Conservation (phyloP, 1,140 invertebrate species). For the Helicoverpa armigera region DNA sequence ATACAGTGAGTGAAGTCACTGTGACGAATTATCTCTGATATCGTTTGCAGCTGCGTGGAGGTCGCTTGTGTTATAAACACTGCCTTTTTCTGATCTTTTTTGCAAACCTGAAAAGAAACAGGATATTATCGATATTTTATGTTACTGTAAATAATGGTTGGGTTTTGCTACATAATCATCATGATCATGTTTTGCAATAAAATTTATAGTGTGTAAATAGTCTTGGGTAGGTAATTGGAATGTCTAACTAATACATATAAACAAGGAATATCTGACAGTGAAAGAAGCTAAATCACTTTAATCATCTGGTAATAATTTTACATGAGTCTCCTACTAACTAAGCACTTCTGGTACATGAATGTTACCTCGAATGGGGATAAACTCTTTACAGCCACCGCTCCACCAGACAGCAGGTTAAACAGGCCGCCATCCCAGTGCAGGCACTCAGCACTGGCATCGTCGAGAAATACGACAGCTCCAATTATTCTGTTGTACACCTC, state of each 20-base stretch:
- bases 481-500: slow-evolving; percentile 87
- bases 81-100: slow-evolving; percentile 85
- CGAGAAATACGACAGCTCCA: slow-evolving; percentile 88
- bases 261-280: slow-evolving; percentile 1
- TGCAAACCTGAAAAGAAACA: slow-evolving; percentile 67
- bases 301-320: too few relatives aligned
- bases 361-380: slow-evolving; percentile 89
- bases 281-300: too few relatives aligned
- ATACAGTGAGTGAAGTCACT: slow-evolving; percentile 88
- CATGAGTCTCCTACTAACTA: too few relatives aligned
- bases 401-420: slow-evolving; percentile 84
- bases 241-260: neutral
- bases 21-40: slow-evolving; percentile 85
- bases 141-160: neutral
- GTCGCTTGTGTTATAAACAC: slow-evolving; percentile 88
- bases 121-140: neutral
- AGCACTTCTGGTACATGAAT: too few relatives aligned
- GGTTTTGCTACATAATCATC: neutral
- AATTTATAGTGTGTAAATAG: too few relatives aligned
- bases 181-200: too few relatives aligned
- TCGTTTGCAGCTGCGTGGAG: slow-evolving; percentile 82
- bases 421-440: slow-evolving; percentile 89
- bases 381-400: slow-evolving; percentile 87
- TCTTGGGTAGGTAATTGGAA: neutral
- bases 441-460: slow-evolving; percentile 87